These are phyloP conservation scores for Erynnis tages DNA, from an alignment of 2,888 invertebrate genomes.

Conservation along the genomic window DNA sequence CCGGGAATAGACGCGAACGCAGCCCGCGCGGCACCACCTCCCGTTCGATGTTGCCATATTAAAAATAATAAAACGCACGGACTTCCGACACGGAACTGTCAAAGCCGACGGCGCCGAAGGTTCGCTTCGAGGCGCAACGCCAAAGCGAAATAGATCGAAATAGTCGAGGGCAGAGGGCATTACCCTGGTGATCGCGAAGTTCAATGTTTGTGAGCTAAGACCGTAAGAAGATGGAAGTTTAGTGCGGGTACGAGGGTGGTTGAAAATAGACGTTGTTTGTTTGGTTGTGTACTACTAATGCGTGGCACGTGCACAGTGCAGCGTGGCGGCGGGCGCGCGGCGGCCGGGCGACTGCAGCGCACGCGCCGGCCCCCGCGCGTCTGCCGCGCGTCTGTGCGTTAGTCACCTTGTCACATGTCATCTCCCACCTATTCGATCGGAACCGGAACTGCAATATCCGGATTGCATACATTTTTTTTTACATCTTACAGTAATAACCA, in stretches of 20 bases:
- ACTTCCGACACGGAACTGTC: slow-evolving; percentile 30
- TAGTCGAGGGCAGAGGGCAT: slow-evolving; percentile 59
- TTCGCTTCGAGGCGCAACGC: slow-evolving; percentile 31
- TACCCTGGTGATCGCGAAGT: slow-evolving; percentile 48
- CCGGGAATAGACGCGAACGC: slow-evolving; percentile 45
- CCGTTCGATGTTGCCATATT: slow-evolving; percentile 36
- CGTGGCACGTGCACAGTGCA: slow-evolving; percentile 37
- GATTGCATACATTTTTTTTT: not conserved
- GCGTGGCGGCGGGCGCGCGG: slow-evolving; percentile 36
- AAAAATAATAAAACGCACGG: slow-evolving; percentile 33
- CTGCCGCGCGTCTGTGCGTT: slow-evolving; percentile 17
- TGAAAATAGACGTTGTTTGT: slow-evolving; percentile 24
- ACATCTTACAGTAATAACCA: too few species aligned
- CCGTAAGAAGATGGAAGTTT: slow-evolving; percentile 13
- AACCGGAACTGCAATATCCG: slow-evolving; percentile 11
- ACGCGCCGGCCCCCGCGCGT: slow-evolving; percentile 29
- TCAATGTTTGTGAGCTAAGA: slow-evolving; percentile 34
- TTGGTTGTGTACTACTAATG: slow-evolving; percentile 17
- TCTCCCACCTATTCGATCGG: slow-evolving; percentile 4
- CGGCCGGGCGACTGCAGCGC: slow-evolving; percentile 33
- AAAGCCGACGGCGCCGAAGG: slow-evolving; percentile 23
- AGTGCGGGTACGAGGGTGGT: slow-evolving; percentile 18
- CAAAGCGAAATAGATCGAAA: slow-evolving; percentile 58
- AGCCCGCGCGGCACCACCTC: slow-evolving; percentile 66
- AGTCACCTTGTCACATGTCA: slow-evolving; percentile 10